phyloP scores from a whole-genome alignment of 2,888 invertebrate genomes.

The Macropis europaea region DNA sequence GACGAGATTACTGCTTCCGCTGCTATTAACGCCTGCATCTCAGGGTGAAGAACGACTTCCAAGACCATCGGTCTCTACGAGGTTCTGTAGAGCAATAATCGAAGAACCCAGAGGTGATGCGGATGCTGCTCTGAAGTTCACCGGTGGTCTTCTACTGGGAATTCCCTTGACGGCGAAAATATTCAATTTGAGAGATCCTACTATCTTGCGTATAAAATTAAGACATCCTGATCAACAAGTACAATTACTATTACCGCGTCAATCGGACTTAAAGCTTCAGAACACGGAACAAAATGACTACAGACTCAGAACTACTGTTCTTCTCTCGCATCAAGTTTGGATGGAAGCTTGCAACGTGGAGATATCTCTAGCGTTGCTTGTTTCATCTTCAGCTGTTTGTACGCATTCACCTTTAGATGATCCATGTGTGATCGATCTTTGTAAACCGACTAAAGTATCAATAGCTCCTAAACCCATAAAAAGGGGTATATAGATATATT shows the following conservation, averaged over 20 bases:
- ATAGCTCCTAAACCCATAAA: slow-evolving; percentile 94
- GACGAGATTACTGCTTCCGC: slow-evolving; percentile 88
- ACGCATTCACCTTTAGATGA: slow-evolving; percentile 79
- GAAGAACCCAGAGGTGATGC: slow-evolving; percentile 92
- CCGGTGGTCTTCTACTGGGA: slow-evolving; percentile 94
- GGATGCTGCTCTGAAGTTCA: slow-evolving; percentile 92
- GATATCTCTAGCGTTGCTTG: slow-evolving; percentile 90
- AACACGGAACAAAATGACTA: slow-evolving; percentile 83
- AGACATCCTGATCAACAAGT: slow-evolving; percentile 95
- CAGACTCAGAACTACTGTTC: slow-evolving; percentile 90
- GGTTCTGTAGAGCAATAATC: slow-evolving; percentile 90
- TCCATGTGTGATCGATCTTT: slow-evolving; percentile 87
- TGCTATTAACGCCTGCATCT: slow-evolving; percentile 86
- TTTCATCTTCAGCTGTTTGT: slow-evolving; percentile 82
- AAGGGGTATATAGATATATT: slow-evolving; percentile 84
- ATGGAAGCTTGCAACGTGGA: slow-evolving; percentile 95
- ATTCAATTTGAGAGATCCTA: slow-evolving; percentile 87
- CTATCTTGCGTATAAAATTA: slow-evolving; percentile 89
- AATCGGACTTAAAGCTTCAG: slow-evolving; percentile 87
- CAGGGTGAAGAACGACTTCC: slow-evolving; percentile 75
- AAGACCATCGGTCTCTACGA: slow-evolving; percentile 81
- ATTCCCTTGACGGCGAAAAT: slow-evolving; percentile 94
- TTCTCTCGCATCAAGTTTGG: slow-evolving; percentile 95
- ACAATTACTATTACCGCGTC: slow-evolving; percentile 90
- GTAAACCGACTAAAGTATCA: slow-evolving; percentile 92